These are phyloP conservation scores for Centruroides sculpturatus DNA, from an alignment of 1,140 invertebrate genomes.

Conservation along the genomic window DNA sequence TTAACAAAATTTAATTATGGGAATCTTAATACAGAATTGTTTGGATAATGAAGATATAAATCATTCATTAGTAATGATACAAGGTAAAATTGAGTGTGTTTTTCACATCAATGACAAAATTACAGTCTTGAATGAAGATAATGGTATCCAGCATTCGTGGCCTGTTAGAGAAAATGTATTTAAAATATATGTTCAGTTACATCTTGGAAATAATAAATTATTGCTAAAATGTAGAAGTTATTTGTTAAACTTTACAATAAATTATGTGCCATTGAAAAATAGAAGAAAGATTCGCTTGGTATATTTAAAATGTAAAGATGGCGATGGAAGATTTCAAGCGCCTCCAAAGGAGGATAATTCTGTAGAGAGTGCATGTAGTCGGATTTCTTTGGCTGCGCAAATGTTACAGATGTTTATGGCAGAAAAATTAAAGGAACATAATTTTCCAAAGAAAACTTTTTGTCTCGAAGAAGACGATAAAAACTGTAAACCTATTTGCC, in stretches of 20 bases:
- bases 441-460: slow-evolving; percentile 65
- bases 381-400: slow-evolving; percentile 60
- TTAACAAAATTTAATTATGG: no score
- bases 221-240: slow-evolving; percentile 1
- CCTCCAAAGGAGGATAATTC: slow-evolving; percentile 49
- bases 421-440: slow-evolving; percentile 70
- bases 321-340: slow-evolving; percentile 66
- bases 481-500: slow-evolving; percentile 36
- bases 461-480: slow-evolving; percentile 39
- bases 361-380: slow-evolving; percentile 52
- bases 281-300: slow-evolving; percentile 30
- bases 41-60: no score
- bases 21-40: no score
- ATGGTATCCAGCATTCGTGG: background rate
- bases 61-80: no score
- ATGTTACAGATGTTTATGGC: slow-evolving; percentile 73
- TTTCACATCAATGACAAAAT: no score
- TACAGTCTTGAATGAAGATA: no score
- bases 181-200: slow-evolving; percentile 4
- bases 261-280: slow-evolving; percentile 13
- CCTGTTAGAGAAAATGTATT: slow-evolving; percentile 9
- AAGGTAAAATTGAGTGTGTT: no score
- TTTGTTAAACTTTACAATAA: background rate
- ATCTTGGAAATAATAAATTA: slow-evolving; percentile 7
- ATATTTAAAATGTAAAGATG: slow-evolving; percentile 31